phyloP scores from a whole-genome alignment of 53 echinoderm and acorn worm genomes.

The Stichopus horrens region DNA sequence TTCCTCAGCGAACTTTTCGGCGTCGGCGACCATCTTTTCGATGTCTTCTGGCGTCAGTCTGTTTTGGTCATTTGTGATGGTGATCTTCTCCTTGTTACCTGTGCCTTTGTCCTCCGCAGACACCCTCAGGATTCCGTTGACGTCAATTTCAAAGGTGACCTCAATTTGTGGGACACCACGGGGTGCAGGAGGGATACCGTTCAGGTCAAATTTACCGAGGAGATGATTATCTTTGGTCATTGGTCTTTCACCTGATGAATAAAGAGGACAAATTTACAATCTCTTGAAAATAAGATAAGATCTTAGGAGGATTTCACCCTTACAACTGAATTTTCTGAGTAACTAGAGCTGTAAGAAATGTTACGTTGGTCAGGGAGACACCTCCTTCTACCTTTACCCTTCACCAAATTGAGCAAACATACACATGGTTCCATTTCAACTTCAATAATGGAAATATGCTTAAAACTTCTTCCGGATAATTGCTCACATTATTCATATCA shows the following conservation, averaged over 20 bases:
- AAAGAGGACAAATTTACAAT: background rate
- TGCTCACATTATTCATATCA: no score
- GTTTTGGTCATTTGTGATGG: constrained; percentile 98
- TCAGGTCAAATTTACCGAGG: constrained; percentile 97
- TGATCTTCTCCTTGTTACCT: constrained; percentile 99
- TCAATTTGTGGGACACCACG: constrained; percentile 98
- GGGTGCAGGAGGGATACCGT: constrained; percentile 93
- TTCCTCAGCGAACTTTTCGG: constrained; percentile 88
- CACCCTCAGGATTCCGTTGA: constrained; percentile 93
- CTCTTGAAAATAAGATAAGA: no score
- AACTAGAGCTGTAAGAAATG: background rate
- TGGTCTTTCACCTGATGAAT: constrained; percentile 79
- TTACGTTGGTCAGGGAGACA: background rate
- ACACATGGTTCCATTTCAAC: no score
- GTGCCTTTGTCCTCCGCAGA: constrained; percentile 99
- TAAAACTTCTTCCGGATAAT: no score
- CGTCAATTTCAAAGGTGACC: constrained; percentile 97
- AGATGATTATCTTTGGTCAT: constrained; percentile 99
- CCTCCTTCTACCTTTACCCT: no score
- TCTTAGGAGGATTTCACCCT: no score
- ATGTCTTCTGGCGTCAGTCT: constrained; percentile 96
- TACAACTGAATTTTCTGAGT: no score
- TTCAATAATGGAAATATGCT: no score
- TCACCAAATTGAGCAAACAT: no score
- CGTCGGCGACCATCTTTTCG: constrained; percentile 94